Evolutionary conservation across 2,797 vertebrate genomes (phyloP), one percentile per base, ranked within the genome.

Genomic region (Fratercula arctica): DNA sequence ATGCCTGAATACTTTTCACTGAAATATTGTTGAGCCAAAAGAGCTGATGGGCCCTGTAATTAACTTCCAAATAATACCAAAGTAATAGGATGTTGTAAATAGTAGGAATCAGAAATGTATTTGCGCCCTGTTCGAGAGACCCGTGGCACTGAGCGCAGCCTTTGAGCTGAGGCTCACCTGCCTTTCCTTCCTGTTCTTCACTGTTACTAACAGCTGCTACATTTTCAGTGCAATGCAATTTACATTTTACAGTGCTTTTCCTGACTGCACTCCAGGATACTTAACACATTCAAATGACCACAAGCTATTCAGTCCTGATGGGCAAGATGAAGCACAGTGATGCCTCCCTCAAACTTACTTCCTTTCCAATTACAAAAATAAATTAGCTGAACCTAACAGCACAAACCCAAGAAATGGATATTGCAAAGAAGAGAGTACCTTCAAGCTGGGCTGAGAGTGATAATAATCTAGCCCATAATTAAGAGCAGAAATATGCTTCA

Each of bases 61-160:
- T 98, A 97, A 95, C 95, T 98, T 97, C 92, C 91, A 97, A 97
- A 98, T 96, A 96, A 96, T 93, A 95, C 54, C 78, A 94, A 87
- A 95, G 57, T 82, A 96, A 97, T 95, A 93, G 80, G 63, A 94
- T 96, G 80, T 67, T 96, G 60, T 96, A 94, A 97, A 92, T 89
- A 82, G 37, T 74, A 33, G 33, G 33, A 74, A 50, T 66, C 69
- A 89, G 89, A 75, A 86, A 90, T 14, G 43, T 69, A 94, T 88
- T 86, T 35, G 57, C 89, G 60, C 57, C 67, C 4, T 4, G 15
- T 78, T 93, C 3, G 11, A 67, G 67, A 82, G 66, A 84, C 37
- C 29, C 4, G 0, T 77, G 82, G 73, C 83, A 70, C 48, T n/a
- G 46, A 70, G 51, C 9, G 10, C 45, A 75, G 72, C 24, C 66